A percentile compares a stretch with the other conserved stretches of the same genome.
phyloP scores from a whole-genome alignment of 2,888 invertebrate genomes.

The Patella caerulea region DNA sequence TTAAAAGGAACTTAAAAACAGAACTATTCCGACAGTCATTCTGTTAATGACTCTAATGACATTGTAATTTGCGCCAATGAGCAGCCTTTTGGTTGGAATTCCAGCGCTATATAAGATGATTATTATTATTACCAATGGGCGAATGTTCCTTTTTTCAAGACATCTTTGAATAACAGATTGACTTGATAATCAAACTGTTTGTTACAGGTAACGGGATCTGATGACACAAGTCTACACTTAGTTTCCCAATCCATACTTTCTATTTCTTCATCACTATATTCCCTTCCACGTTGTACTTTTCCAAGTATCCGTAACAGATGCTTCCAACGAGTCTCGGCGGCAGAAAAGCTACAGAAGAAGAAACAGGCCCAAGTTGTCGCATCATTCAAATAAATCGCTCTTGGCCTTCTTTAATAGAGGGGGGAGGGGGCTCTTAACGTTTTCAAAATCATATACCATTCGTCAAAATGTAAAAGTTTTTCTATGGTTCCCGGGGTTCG shows the following conservation, averaged over 20 bases:
- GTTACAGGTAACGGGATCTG: constrained; percentile 47
- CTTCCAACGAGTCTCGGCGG: constrained; percentile 37
- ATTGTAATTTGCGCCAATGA: too few species aligned
- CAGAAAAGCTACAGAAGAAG: constrained; percentile 36
- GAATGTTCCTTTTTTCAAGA: too few species aligned
- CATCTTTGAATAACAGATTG: too few species aligned
- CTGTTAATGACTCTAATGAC: too few species aligned
- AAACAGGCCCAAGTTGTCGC: constrained; percentile 39
- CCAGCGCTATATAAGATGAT: too few species aligned
- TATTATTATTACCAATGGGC: too few species aligned
- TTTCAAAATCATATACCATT: constrained; percentile 26
- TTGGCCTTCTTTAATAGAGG: constrained; percentile 3
- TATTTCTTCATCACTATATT: too few species aligned
- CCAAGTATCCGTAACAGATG: not conserved
- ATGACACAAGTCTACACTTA: constrained; percentile 34
- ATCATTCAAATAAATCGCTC: constrained; percentile 39
- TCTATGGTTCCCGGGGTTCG: not conserved
- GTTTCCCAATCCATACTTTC: too few species aligned
- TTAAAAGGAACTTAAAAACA: too few species aligned
- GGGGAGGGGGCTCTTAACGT: constrained; percentile 25
- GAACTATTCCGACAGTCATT: too few species aligned
- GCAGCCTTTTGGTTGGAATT: too few species aligned
- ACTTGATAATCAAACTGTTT: too few species aligned
- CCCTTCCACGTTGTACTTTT: constrained; percentile 29
- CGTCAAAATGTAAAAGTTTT: constrained; percentile 1